Percentiles rank a stretch among this genome's conserved stretches.
These are phyloP conservation scores for Thunnus thynnus DNA, from an alignment of 2,113 vertebrate species.

Conservation along the genomic window DNA sequence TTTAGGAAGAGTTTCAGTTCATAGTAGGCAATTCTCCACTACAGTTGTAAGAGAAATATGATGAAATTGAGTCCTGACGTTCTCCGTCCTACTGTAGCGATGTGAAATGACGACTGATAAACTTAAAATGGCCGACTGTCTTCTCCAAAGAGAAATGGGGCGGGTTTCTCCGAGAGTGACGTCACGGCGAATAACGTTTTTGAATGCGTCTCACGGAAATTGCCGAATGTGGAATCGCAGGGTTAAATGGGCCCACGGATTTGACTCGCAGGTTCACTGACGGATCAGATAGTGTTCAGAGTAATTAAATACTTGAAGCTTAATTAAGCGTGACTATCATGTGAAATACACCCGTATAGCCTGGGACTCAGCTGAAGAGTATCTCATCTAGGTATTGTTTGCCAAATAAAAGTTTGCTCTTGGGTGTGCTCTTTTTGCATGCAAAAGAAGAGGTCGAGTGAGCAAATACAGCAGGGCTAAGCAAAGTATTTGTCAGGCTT, in stretches of 20 bases:
- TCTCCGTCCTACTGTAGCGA: conserved; percentile 89
- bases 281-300: not conserved
- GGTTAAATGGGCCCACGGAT: not conserved
- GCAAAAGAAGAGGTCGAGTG: too few relatives aligned
- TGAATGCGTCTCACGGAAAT: conserved; percentile 57
- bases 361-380: not conserved
- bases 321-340: not conserved
- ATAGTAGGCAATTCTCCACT: conserved; percentile 87
- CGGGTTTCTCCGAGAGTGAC: conserved; percentile 59
- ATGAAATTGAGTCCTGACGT: conserved; percentile 87
- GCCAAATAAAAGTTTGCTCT: too few relatives aligned
- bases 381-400: too few relatives aligned
- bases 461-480: not conserved
- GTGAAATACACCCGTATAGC: not conserved
- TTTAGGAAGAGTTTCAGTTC: conserved; percentile 87
- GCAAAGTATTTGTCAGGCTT: not conserved
- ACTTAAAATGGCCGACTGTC: conserved; percentile 88
- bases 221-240: accelerated
- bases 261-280: conserved; percentile 59
- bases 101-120: conserved; percentile 87
- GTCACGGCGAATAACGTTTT: conserved; percentile 26
- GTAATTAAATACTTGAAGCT: not conserved
- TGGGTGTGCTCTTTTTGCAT: too few relatives aligned
- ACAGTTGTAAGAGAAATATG: conserved; percentile 88
- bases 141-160: conserved; percentile 76